Percentiles rank a stretch among this genome's conserved stretches.
Evolutionary conservation across 92 coral and sea anemone species (phyloP).

Genomic region (Epizoanthus rinbou): DNA sequence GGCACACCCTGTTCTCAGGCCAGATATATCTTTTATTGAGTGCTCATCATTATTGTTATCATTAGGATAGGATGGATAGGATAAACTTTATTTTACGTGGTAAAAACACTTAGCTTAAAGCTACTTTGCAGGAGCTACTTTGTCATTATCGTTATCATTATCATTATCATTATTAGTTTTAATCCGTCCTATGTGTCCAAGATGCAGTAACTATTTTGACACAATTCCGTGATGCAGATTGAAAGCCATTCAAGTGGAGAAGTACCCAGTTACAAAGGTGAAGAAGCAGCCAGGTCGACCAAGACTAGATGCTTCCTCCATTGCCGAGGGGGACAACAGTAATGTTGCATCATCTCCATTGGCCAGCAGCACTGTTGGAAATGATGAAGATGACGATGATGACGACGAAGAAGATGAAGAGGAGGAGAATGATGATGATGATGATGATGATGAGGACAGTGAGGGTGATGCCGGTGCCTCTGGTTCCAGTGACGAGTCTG

Average conservation of each 20-base stretch:
- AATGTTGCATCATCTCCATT: constrained; percentile 57
- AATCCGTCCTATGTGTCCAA: too few species aligned
- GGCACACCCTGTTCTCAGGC: too few species aligned
- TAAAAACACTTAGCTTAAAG: too few species aligned
- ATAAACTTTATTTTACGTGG: too few species aligned
- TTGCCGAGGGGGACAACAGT: constrained; percentile 72
- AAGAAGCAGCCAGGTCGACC: constrained; percentile 96
- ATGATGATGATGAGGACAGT: constrained; percentile 84
- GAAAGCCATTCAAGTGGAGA: constrained; percentile 92
- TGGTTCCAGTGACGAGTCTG: constrained; percentile 90
- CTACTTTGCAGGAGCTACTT: too few species aligned
- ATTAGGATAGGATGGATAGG: too few species aligned
- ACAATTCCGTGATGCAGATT: constrained; percentile 49
- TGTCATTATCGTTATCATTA: neutral
- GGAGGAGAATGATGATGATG: constrained; percentile 91
- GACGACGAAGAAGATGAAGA: constrained; percentile 86
- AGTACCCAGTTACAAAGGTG: constrained; percentile 93
- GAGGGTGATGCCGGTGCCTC: constrained; percentile 92
- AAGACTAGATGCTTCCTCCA: constrained; percentile 53
- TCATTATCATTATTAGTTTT: neutral
- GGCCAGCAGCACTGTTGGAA: constrained; percentile 73
- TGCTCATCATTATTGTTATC: too few species aligned
- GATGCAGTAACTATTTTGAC: neutral
- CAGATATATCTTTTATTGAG: too few species aligned
- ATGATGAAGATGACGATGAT: constrained; percentile 82